Evolutionary conservation across 30 jellyfish, hydroid and myxozoan species (phyloP), one percentile per base, ranked within the genome.

Genomic region (Cassiopea andromeda): DNA sequence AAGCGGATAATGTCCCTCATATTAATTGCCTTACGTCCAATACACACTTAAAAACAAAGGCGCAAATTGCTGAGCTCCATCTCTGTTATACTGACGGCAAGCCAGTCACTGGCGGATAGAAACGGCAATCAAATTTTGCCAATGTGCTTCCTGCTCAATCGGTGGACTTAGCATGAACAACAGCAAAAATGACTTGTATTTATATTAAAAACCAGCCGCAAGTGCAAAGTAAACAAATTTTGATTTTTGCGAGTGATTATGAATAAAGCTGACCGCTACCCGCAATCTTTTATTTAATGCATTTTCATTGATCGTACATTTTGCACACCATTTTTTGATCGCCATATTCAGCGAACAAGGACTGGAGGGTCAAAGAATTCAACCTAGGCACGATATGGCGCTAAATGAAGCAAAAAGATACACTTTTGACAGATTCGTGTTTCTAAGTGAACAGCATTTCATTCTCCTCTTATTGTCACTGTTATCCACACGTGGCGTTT

Each of bases 1-100:
- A 70, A 70, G 49, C 79, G 79, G 54, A 70, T 19, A 19, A 18
- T 1, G 79, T 70, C 27, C 38, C 47, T 70, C n/a, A 70, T 12
- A 50, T 70, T 70, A 8, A 70, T 70, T 70, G 79, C 49, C 79
- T 70, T 70, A 12, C 54, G 54, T 70, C 79, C n/a, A 43, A 70
- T 3, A 38, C 49, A 7, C 38, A 38, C 79, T 19, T 8, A 19
- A 50, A 27, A 70, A 70, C 16, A 70, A 70, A 8, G 16, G 10
- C 79, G 15, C 2, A 70, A 70, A 70, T 43, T 2, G 79, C 15
- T 70, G 2, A 70, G 79, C 79, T 43, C 27, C 54, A 27, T 7
- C 54, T 54, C 12, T 70, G 27, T 27, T 12, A 27, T 18, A 19
- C 57, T 5, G 79, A 17, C 79, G 15, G 79, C 10, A 43, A 54